Percentiles rank a stretch among this genome's conserved stretches.
Conservation (phyloP, 2,888 invertebrate species). For the Syrphus vitripennis region DNA sequence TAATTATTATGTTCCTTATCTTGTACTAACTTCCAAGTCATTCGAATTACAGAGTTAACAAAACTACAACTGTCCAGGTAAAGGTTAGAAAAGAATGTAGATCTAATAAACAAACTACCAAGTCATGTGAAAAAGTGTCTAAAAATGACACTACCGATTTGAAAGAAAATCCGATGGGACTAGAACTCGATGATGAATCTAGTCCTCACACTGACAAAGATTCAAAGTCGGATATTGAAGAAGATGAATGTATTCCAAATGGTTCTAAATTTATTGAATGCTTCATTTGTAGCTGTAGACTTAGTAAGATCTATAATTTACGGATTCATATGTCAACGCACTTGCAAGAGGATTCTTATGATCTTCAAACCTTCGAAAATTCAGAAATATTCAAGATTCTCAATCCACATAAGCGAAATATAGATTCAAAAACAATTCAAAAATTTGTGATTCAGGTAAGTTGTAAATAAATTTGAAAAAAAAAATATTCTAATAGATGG, state of each 20-base stretch:
- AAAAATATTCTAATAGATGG: no score
- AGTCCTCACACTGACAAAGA: not conserved
- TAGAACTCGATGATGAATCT: not conserved
- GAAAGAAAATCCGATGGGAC: not conserved
- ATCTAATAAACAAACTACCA: not conserved
- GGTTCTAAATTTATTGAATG: slow-evolving; percentile 70
- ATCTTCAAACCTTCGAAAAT: slow-evolving; percentile 50
- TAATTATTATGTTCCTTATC: not conserved
- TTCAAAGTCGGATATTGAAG: slow-evolving; percentile 59
- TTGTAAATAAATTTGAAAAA: no score
- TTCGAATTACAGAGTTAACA: not conserved
- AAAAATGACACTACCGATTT: not conserved
- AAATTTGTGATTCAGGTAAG: slow-evolving; percentile 67
- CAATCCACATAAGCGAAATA: slow-evolving; percentile 70
- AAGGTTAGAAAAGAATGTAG: not conserved
- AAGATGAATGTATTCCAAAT: slow-evolving; percentile 71
- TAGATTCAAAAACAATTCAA: slow-evolving; percentile 63
- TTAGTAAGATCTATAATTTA: slow-evolving; percentile 68
- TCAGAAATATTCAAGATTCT: slow-evolving; percentile 62
- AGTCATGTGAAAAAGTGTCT: no score
- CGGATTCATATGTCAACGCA: slow-evolving; percentile 64
- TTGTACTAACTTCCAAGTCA: not conserved
- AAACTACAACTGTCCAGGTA: not conserved
- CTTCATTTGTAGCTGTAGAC: slow-evolving; percentile 64
- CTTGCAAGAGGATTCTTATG: slow-evolving; percentile 22